Evolutionary conservation across 2,888 invertebrate species (phyloP).

Genomic region (Cheilosia scutellata): DNA sequence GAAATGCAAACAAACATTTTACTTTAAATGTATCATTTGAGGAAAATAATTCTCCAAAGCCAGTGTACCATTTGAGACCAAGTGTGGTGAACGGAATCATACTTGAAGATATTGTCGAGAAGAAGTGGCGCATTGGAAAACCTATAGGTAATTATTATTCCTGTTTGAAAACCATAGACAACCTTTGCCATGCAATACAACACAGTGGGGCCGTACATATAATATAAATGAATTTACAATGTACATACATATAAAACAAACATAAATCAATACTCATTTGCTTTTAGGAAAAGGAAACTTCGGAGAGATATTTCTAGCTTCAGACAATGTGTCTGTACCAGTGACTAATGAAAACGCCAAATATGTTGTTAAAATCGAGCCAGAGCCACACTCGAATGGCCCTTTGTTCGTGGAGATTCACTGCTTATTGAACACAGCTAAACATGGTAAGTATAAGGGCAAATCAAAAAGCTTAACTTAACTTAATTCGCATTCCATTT

Average conservation of each 20-base stretch:
- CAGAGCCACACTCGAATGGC: conserved; percentile 96
- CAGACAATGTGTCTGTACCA: conserved; percentile 87
- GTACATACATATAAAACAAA: too few relatives aligned
- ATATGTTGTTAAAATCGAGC: conserved; percentile 95
- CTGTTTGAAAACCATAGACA: too few relatives aligned
- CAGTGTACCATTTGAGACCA: conserved; percentile 85
- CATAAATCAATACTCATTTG: background rate
- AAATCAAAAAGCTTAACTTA: background rate
- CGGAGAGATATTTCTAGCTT: conserved; percentile 95
- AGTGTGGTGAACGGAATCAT: conserved; percentile 88
- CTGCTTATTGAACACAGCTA: conserved; percentile 95
- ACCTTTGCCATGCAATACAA: too few relatives aligned
- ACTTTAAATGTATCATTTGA: conserved; percentile 51
- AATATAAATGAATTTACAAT: too few relatives aligned
- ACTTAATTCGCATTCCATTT: background rate
- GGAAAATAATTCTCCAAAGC: conserved; percentile 82
- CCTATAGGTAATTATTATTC: conserved; percentile 88
- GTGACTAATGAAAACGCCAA: conserved; percentile 89
- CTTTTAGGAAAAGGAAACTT: conserved; percentile 91
- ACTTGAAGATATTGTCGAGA: conserved; percentile 91
- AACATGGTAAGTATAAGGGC: conserved; percentile 87
- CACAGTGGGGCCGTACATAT: background rate
- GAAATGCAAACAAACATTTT: conserved; percentile 16
- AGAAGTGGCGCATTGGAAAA: conserved; percentile 94
- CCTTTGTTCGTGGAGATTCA: conserved; percentile 99